Base-by-base conservation (phyloP, 2,797 vertebrate species). In the Paedocypris micromegethes region DNA sequence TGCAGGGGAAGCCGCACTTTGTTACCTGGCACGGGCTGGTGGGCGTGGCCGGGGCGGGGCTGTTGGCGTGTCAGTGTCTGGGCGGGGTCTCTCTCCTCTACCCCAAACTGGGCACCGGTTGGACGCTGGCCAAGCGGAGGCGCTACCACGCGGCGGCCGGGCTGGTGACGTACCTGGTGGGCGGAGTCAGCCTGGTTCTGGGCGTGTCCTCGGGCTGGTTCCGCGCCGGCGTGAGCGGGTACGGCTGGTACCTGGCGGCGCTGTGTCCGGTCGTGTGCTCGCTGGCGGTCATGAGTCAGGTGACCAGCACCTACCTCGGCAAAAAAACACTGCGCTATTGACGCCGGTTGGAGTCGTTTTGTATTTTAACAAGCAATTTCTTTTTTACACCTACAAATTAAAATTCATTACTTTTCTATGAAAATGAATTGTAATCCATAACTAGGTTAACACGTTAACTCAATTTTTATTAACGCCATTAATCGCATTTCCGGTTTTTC, bases 131-230 rank as follows among this genome's bases (percentile, higher is more conserved):
- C 57, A 94, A 91, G 74, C 88, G 98, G 66, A 98, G 96, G 78
- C 87, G 95, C 9, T 98, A 98, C 80, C 97, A 99, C 0, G 92
- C 94, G 0, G 92, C 94, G 0, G 90, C 92, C 0, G 97, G 97
- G 58, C 86, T 98, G 3, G 81, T 98, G 76, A 87, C 90, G 0
- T 94, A 97, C 81, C 85, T 97, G 76, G 83, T 99, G 42, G 94
- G 92, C 66, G 88, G 90, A 3, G 51, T 70, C 77, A 98, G 93
- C 81, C 84, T 99, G 59, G 77, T 94, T 58, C 78, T 99, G 43
- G 97, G 96, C 64, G 88, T 93, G 87, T 89, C 87, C 68, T 97
- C 97, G 0, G 62, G 86, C 23, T 98, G 97, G 97, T 98, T 98
- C 80, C 89, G 86, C 0, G 68, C 82, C 1, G 74, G 81, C 0